These are phyloP conservation scores for Magallana angulata DNA, from an alignment of 1,140 invertebrate genomes.

Conservation along the genomic window DNA sequence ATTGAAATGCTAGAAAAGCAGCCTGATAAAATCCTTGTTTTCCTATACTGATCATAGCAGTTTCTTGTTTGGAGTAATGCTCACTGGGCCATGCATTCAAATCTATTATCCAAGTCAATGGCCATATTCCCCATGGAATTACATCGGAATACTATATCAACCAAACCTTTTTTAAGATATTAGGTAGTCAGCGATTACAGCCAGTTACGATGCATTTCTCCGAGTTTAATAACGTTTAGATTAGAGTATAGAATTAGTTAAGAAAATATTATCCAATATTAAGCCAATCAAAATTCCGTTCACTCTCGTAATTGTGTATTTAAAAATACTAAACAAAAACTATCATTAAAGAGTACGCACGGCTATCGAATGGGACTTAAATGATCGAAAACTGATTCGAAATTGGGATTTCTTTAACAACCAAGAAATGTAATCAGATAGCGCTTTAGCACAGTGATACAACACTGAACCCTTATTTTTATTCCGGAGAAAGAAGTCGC, in stretches of 20 bases:
- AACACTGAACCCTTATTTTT: conserved; percentile 16
- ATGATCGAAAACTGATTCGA: conserved; percentile 29
- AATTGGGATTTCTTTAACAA: conserved; percentile 27
- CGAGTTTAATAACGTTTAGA: conserved; percentile 1
- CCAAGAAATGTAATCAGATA: conserved; percentile 31
- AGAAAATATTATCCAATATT: neutral
- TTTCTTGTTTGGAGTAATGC: conserved; percentile 1
- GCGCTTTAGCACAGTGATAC: neutral
- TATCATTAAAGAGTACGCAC: conserved; percentile 8
- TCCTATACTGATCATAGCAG: neutral
- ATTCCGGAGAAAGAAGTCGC: conserved; percentile 18
- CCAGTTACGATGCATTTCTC: neutral
- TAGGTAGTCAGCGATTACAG: neutral
- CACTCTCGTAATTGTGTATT: neutral
- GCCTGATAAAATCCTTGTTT: neutral
- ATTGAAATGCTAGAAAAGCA: neutral
- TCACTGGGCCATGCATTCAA: conserved; percentile 2
- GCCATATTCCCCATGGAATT: neutral
- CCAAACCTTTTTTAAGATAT: conserved; percentile 6
- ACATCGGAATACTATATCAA: conserved; percentile 8
- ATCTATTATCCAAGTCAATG: conserved; percentile 13
- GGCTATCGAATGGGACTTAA: conserved; percentile 14
- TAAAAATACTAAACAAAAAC: conserved; percentile 37
- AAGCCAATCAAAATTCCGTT: conserved; percentile 6
- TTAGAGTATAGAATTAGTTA: neutral